A percentile compares a stretch with the other conserved stretches of the same genome.
Conservation (phyloP, 1,140 invertebrate species). For the Habropoda laboriosa region DNA sequence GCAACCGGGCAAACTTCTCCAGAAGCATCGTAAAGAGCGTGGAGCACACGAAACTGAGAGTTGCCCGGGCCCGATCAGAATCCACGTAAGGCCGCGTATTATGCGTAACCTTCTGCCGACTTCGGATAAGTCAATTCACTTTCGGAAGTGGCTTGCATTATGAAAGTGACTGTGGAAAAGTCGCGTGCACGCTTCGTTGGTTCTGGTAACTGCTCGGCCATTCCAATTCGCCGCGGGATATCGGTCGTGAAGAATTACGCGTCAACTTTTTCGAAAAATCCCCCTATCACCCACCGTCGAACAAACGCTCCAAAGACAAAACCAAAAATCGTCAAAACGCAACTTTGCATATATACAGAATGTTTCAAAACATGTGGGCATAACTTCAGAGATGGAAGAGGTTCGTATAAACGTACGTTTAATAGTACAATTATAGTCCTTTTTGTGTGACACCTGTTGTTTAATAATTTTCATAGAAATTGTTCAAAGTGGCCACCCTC, state of each 20-base stretch:
- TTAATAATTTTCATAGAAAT: no score
- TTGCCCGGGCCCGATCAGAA: conserved; percentile 15
- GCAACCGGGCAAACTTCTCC: not conserved
- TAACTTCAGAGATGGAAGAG: no score
- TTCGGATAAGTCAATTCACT: conserved; percentile 66
- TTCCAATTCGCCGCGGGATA: conserved; percentile 63
- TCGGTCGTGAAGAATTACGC: conserved; percentile 48
- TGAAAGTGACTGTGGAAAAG: conserved; percentile 68
- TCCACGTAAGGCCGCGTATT: conserved; percentile 37
- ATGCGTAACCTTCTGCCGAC: conserved; percentile 56
- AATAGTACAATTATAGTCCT: no score
- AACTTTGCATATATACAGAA: no score
- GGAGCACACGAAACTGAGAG: not conserved
- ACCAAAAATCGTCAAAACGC: no score
- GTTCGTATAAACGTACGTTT: no score
- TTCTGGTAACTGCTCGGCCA: conserved; percentile 53
- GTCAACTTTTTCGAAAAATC: conserved; percentile 34
- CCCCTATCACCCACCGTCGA: not conserved
- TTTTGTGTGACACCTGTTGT: no score
- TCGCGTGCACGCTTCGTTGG: conserved; percentile 65
- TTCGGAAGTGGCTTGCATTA: conserved; percentile 65
- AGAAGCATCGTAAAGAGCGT: not conserved
- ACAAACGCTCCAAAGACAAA: no score
- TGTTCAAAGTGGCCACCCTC: no score
- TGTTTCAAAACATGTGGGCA: no score